phyloP scores from a whole-genome alignment of 2,888 invertebrate species.

The Zootermopsis nevadensis region DNA sequence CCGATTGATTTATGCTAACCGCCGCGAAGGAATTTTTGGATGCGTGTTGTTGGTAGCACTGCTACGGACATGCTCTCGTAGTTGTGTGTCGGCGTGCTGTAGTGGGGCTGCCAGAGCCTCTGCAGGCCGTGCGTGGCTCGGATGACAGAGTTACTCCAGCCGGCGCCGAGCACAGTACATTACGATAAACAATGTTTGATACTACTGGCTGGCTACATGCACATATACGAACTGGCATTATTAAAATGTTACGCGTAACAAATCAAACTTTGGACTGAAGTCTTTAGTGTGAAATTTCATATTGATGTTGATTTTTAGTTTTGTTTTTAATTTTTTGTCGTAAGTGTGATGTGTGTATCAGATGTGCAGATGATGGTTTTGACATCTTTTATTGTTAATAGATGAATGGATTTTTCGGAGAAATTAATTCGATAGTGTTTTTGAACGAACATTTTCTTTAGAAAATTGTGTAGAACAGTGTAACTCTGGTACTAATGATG shows the following conservation, averaged over 20 bases:
- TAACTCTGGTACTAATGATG: too few species aligned
- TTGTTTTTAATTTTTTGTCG: background rate
- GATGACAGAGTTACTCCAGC: background rate
- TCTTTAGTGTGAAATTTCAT: background rate
- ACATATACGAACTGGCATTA: background rate
- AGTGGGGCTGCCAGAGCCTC: conserved; percentile 1
- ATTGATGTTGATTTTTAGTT: background rate
- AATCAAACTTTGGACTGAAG: background rate
- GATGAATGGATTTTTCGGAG: background rate
- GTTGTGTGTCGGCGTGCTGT: conserved; percentile 14
- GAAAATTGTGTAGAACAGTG: background rate
- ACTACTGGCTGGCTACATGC: background rate
- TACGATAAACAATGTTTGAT: background rate
- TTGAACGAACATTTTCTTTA: background rate
- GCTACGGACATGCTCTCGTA: background rate
- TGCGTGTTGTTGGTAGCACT: background rate
- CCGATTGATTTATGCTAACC: conserved; percentile 5
- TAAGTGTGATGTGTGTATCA: background rate
- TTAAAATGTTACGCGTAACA: conserved; percentile 1
- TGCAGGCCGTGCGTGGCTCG: background rate
- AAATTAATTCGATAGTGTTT: background rate
- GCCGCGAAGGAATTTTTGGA: conserved; percentile 12
- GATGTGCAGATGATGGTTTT: background rate
- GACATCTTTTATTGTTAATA: background rate
- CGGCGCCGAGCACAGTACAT: background rate